A percentile compares a stretch with the other conserved stretches of the same genome.
Conservation (phyloP, 2,888 invertebrate genomes). For the Ellobium chinense region DNA sequence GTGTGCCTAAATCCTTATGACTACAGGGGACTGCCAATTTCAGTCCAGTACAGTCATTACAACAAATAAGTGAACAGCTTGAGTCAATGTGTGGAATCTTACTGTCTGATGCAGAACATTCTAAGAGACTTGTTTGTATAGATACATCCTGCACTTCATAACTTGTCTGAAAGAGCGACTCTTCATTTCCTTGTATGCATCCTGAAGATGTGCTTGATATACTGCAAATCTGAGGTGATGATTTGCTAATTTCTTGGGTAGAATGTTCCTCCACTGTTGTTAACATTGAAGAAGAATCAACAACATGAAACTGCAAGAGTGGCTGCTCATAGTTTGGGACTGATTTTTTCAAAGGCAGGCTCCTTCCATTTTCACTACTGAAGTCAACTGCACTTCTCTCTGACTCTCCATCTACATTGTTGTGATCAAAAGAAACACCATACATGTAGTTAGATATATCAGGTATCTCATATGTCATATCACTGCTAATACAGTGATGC, state of each 20-base stretch:
- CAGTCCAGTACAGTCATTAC: no score
- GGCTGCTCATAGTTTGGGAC: neutral
- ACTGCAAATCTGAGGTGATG: neutral
- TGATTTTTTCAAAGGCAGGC: neutral
- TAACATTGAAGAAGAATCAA: neutral
- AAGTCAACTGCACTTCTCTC: neutral
- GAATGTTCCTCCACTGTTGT: no score
- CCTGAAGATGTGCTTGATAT: neutral
- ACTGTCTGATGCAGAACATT: neutral
- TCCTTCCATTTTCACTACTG: neutral
- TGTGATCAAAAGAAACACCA: neutral
- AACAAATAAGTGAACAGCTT: no score
- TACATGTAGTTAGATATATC: neutral
- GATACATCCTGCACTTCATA: conserved; percentile 54
- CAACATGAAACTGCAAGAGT: neutral
- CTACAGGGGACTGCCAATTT: no score
- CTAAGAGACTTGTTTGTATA: conserved; percentile 47
- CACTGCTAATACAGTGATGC: no score
- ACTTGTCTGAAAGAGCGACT: conserved; percentile 27
- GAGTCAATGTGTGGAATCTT: neutral
- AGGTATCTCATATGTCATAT: no score
- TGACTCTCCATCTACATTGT: neutral
- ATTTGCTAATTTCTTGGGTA: neutral
- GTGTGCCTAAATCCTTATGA: no score
- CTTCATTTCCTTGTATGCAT: neutral